A percentile compares a stretch with the other conserved stretches of the same genome.
Evolutionary conservation across 2,888 invertebrate genomes (phyloP).

Genomic region (Ptycholaimellus sp.): DNA sequence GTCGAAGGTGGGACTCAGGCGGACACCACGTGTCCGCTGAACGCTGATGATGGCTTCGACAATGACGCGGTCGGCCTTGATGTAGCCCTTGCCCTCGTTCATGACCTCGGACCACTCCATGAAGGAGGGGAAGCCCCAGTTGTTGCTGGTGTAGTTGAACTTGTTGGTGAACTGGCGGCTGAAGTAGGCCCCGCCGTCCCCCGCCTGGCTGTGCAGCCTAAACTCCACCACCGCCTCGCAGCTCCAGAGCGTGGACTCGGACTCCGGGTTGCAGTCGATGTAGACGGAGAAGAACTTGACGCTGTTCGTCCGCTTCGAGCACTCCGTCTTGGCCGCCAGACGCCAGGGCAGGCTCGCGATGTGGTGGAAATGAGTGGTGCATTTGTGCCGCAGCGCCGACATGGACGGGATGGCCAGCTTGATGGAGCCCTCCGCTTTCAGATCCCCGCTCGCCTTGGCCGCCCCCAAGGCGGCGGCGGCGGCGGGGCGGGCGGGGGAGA

Average conservation of each 20-base stretch:
- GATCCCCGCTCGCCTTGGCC: too few species aligned
- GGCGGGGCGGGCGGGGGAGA: too few species aligned
- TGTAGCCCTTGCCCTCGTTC: constrained; percentile 13
- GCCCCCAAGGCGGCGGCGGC: too few species aligned
- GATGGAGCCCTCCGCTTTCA: constrained; percentile 12
- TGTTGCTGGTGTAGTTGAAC: constrained; percentile 21
- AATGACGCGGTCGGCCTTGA: constrained; percentile 14
- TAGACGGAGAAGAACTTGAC: constrained; percentile 19
- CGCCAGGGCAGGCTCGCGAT: constrained; percentile 19
- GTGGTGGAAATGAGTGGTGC: constrained; percentile 12
- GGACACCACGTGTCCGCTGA: constrained; percentile 16
- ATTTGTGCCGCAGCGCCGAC: constrained; percentile 11
- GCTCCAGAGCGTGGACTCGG: constrained; percentile 19
- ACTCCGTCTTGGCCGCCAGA: constrained; percentile 22
- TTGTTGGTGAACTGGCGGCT: constrained; percentile 19
- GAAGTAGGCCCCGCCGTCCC: constrained; percentile 9
- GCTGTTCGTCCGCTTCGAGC: constrained; percentile 16
- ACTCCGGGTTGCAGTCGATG: constrained; percentile 23
- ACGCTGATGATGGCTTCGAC: constrained; percentile 19
- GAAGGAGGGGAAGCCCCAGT: constrained; percentile 23
- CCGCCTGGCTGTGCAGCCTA: constrained; percentile 5
- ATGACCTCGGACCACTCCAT: constrained; percentile 18
- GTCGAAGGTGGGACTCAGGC: constrained; percentile 14
- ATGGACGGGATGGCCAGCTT: constrained; percentile 13
- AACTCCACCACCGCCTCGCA: constrained; percentile 18